Evolutionary conservation across 2,888 invertebrate species (phyloP).

Genomic region (Pandemis corylana): DNA sequence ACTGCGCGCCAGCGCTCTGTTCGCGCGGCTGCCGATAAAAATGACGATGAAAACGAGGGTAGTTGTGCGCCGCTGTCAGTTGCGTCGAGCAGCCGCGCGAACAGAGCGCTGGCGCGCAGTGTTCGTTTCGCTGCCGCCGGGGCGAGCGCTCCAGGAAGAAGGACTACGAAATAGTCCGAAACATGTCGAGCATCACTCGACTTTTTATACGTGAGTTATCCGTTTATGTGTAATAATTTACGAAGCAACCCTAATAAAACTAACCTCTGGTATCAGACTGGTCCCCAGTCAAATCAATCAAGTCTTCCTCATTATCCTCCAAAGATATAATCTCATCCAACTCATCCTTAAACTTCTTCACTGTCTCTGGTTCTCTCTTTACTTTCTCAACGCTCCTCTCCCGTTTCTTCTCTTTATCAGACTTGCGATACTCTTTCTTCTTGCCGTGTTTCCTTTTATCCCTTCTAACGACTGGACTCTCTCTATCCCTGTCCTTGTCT

Average conservation of each 20-base stretch:
- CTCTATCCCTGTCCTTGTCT: conserved; percentile 47
- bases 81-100: too few relatives aligned
- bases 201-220: too few relatives aligned
- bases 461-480: conserved; percentile 50
- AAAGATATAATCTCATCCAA: conserved; percentile 73
- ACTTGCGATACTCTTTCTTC: conserved; percentile 64
- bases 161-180: too few relatives aligned
- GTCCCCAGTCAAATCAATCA: conserved; percentile 86
- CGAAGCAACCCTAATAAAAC: conserved; percentile 11
- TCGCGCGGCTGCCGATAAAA: too few relatives aligned
- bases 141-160: too few relatives aligned
- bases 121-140: too few relatives aligned
- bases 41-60: too few relatives aligned
- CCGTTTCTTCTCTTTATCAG: conserved; percentile 57
- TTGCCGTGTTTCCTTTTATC: conserved; percentile 64
- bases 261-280: conserved; percentile 78
- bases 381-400: conserved; percentile 39
- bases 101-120: too few relatives aligned
- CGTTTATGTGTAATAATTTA: too few relatives aligned
- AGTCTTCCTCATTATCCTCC: conserved; percentile 79
- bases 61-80: too few relatives aligned
- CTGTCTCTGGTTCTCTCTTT: conserved; percentile 44
- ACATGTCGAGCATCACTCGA: too few relatives aligned
- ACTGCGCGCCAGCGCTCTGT: too few relatives aligned
- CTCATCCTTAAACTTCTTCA: conserved; percentile 53